Evolutionary conservation across 2,888 invertebrate species (phyloP), one percentile per base, ranked within the genome.

Genomic region (Sphaerophoria taeniata): DNA sequence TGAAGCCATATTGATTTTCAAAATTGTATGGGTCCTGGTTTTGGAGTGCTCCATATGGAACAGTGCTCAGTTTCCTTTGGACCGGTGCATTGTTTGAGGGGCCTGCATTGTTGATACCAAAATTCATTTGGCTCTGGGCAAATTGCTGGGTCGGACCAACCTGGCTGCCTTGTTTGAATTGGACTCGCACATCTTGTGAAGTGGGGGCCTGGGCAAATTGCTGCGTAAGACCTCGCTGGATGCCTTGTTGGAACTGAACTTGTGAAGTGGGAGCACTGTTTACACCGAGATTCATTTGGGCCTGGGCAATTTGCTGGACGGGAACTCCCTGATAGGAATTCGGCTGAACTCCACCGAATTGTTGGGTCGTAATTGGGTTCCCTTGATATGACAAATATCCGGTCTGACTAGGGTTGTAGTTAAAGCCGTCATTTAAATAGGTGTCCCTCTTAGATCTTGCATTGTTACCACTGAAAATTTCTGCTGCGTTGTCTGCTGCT

Each of bases 81-180:
- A 12, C 24, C 3, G 2, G 34, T 45, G 31, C 7, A n/a, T 71
- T 31, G 7, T n/a, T n/a, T 0, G 12, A 49, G 4, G 47, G 9
- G 11, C 9, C 3, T 14, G 31, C 14, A 45, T 36, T 45, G 16
- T 11, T 24, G 11, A 72, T 43, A 5, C 73, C 45, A 6, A 70
- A 56, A 43, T 7, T 70, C 16, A 74, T 45, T 39, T 83, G 79
- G 14, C 70, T 31, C 9, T 24, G 24, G 12, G 63, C 58, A 11
- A 74, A 36, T 69, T 72, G 69, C 49, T 82, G 77, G 14, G 55
- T 12, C 16, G 80, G 80, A 45, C 33, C 4, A n/a, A 55, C 39
- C 9, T 56, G 70, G 0, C 24, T 24, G 24, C 0, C 11, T 24
- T 39, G 67, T n/a, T 12, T 7, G 31, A 9, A 2, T 36, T 47